These are phyloP conservation scores for Dasysyrphus tricinctus DNA, from an alignment of 2,888 invertebrate species.

Conservation along the genomic window DNA sequence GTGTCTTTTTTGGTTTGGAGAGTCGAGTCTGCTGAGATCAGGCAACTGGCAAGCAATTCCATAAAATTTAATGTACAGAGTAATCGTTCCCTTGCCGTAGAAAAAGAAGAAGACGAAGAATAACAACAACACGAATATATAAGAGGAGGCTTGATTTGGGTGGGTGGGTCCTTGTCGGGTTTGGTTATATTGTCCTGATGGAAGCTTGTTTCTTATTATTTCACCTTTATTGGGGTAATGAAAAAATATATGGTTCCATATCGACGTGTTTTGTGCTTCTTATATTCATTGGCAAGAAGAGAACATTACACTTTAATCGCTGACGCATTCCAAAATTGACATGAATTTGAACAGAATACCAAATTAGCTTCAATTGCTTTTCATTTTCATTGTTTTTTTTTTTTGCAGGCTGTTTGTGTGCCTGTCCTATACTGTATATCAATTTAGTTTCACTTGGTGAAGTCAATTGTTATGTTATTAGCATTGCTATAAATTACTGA, in stretches of 20 bases:
- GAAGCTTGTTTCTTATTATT: slow-evolving; percentile 50
- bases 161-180: no score
- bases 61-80: slow-evolving; percentile 59
- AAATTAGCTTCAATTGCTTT: slow-evolving; percentile 40
- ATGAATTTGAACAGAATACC: slow-evolving; percentile 45
- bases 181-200: not conserved
- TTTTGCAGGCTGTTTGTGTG: not conserved
- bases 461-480: slow-evolving; percentile 44
- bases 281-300: not conserved
- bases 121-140: not conserved
- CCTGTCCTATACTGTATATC: slow-evolving; percentile 3
- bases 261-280: slow-evolving; percentile 20
- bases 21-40: not conserved
- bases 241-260: slow-evolving; percentile 19
- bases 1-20: not conserved
- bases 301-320: slow-evolving; percentile 40
- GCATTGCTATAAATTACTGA: slow-evolving; percentile 46
- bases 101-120: not conserved
- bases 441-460: slow-evolving; percentile 39
- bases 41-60: slow-evolving; percentile 26
- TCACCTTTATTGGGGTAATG: slow-evolving; percentile 48
- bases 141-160: not conserved
- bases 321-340: slow-evolving; percentile 39
- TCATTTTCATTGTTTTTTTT: slow-evolving; percentile 2
- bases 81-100: slow-evolving; percentile 42